Evolutionary conservation across 2,113 vertebrate genomes (phyloP), one percentile per base, ranked within the genome.

Genomic region (Hippoglossus stenolepis): DNA sequence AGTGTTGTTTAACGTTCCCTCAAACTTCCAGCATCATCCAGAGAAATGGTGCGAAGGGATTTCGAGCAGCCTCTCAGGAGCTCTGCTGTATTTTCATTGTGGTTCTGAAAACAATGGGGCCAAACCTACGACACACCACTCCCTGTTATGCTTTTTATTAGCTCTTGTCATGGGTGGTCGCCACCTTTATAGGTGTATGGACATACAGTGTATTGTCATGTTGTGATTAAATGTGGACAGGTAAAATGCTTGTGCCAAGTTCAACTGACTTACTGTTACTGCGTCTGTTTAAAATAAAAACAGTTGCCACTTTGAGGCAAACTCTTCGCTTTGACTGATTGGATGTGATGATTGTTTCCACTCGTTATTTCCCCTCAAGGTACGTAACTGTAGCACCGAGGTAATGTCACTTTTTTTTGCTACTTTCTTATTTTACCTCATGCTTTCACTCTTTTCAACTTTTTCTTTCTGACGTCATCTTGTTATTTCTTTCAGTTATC

Each of bases 261-360:
- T 54, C 51, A 21, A 54, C 18, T 54, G 51, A 73, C 10, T 15
- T 18, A 28, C 51, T 23, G 17, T 67, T 49, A 15, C 63, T 45
- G 17, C 71, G 85, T 82, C 69, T 85, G 79, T 85, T 79, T 75
- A 23, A 80, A 82, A 82, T 84, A 73, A 84, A 86, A 88, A 63
- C 0, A 2, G 43, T 61, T 70, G 75, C 84, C 84, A 77, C 65
- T 62, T 70, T 66, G 24, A 60, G 72, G 70, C 66, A 79, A 79
- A 60, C 65, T 73, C n/a, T 83, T 72, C 74, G 58, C 77, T 82
- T 65, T 68, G 71, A 79, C 69, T 83, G 77, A 87, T 79, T 87
- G 67, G 71, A 85, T 80, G 79, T 88, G 71, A 74, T 72, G 53
- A 72, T 73, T 75, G 75, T 86, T 87, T 86, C 86, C 82, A 81